Conservation (phyloP, 2,797 vertebrate genomes). For the Darevskia mixta region DNA sequence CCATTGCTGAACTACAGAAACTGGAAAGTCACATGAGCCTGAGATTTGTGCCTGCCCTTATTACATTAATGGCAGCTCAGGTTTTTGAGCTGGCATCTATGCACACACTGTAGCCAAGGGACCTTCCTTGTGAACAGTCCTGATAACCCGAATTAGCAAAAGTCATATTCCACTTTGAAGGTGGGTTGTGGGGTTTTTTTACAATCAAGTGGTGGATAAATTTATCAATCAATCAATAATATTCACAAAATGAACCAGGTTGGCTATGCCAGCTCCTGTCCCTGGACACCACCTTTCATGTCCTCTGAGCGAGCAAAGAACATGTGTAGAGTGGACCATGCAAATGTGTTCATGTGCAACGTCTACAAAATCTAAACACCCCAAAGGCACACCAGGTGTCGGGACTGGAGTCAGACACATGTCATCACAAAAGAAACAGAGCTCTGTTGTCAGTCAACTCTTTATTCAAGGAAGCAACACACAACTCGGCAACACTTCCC, state of each 20-base stretch:
- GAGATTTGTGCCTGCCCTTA: background rate
- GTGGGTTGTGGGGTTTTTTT: too few relatives aligned
- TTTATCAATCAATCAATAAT: too few relatives aligned
- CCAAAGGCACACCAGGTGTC: background rate
- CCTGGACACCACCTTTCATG: background rate
- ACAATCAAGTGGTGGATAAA: too few relatives aligned
- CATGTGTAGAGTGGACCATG: background rate
- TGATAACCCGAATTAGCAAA: background rate
- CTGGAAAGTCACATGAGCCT: background rate
- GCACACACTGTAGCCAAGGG: background rate
- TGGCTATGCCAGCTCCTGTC: background rate
- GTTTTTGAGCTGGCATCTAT: background rate
- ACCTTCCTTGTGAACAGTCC: background rate
- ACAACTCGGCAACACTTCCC: too few relatives aligned
- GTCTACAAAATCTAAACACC: background rate
- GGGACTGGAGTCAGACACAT: too few relatives aligned
- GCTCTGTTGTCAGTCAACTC: too few relatives aligned
- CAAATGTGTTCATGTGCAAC: background rate
- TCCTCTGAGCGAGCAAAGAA: background rate
- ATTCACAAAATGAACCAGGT: background rate
- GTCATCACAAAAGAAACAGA: too few relatives aligned
- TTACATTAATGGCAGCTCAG: background rate
- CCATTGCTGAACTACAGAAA: background rate
- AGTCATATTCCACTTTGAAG: background rate
- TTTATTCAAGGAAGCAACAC: too few relatives aligned